Percentiles rank a stretch among this genome's conserved stretches.
Evolutionary conservation across 2,113 vertebrate species (phyloP).

Genomic region (Probosciger aterrimus): DNA sequence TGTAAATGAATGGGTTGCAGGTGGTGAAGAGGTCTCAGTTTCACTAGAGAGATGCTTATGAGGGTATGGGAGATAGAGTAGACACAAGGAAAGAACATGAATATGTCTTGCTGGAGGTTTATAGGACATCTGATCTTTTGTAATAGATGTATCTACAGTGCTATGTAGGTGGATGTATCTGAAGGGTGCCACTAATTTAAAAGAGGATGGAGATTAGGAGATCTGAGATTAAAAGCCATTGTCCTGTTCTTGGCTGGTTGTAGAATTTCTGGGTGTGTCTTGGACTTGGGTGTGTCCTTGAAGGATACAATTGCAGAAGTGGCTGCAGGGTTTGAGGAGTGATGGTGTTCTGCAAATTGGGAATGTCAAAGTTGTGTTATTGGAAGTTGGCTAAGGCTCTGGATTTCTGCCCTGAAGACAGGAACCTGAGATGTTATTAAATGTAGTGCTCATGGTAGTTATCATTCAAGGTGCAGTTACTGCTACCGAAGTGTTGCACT

Average conservation of each 20-base stretch:
- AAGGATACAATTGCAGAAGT: neutral
- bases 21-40: neutral
- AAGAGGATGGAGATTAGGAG: neutral
- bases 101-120: neutral
- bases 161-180: fast-evolving
- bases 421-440: neutral
- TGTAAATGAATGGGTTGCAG: neutral
- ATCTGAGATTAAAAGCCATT: neutral
- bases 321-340: neutral
- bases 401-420: neutral
- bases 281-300: neutral
- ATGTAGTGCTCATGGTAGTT: neutral
- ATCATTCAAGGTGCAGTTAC: neutral
- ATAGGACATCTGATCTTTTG: neutral
- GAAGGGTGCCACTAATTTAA: neutral
- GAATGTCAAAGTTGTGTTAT: neutral
- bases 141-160: neutral
- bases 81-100: neutral
- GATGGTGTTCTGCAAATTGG: neutral
- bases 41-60: neutral
- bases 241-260: neutral
- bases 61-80: neutral
- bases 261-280: neutral
- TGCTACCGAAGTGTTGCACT: neutral
- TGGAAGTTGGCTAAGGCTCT: neutral